These are phyloP conservation scores for Cyclophora punctaria DNA, from an alignment of 2,888 invertebrate genomes.

Conservation along the genomic window DNA sequence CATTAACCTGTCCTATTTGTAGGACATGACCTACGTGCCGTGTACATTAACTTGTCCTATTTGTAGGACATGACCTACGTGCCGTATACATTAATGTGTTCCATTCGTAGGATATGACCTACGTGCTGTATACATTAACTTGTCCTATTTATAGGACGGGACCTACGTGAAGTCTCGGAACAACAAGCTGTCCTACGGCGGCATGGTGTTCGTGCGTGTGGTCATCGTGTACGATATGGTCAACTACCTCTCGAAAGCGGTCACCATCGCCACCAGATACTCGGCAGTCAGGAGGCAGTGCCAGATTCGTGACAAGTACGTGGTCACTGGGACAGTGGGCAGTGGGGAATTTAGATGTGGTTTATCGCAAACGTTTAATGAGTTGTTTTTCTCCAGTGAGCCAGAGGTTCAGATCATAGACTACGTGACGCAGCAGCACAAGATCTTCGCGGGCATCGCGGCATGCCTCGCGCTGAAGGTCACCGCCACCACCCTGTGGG, in stretches of 20 bases:
- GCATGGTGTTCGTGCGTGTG: conserved; percentile 94
- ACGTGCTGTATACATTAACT: no score
- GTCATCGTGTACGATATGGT: conserved; percentile 86
- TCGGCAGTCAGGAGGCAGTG: conserved; percentile 93
- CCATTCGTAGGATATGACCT: neutral
- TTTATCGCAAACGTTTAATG: neutral
- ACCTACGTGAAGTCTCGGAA: conserved; percentile 87
- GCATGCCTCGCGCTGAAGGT: conserved; percentile 85
- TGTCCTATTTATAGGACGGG: conserved; percentile 77
- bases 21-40: no score
- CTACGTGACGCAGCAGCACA: conserved; percentile 94
- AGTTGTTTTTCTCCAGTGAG: conserved; percentile 31
- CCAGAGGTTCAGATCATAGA: conserved; percentile 91
- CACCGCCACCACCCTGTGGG: conserved; percentile 45
- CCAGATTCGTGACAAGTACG: conserved; percentile 82
- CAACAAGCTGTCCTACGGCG: conserved; percentile 89
- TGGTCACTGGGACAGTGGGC: no score
- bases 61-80: conserved; percentile 88
- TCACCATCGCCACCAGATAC: conserved; percentile 91
- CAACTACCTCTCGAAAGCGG: conserved; percentile 83
- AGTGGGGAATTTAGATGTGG: no score
- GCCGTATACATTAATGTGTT: conserved; percentile 50
- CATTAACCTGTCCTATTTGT: neutral
- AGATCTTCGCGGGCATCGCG: conserved; percentile 89
- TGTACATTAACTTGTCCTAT: neutral